phyloP scores from a whole-genome alignment of 2,888 invertebrate species.

The Microlaimidae sp. region DNA sequence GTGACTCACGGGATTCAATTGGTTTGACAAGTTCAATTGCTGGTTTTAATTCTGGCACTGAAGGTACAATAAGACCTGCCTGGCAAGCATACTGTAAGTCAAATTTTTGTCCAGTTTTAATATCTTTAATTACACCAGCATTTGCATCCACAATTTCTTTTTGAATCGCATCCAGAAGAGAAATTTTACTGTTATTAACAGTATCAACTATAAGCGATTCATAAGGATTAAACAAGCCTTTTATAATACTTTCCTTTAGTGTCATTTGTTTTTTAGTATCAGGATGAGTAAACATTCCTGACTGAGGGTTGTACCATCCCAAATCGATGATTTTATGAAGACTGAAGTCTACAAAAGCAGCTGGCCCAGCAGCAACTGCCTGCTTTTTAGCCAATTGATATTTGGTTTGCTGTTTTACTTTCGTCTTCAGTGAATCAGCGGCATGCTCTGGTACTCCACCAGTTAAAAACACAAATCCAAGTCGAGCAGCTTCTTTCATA shows the following conservation, averaged over 20 bases:
- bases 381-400: constrained; percentile 1
- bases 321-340: constrained; percentile 57
- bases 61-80: constrained; percentile 24
- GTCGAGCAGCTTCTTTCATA: constrained; percentile 58
- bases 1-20: too few relatives aligned
- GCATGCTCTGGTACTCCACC: not conserved
- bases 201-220: constrained; percentile 50
- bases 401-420: constrained; percentile 3
- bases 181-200: constrained; percentile 48
- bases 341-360: constrained; percentile 35
- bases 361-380: constrained; percentile 3
- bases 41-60: too few relatives aligned
- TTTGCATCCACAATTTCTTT: constrained; percentile 33
- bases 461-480: constrained; percentile 50
- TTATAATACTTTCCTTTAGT: constrained; percentile 59
- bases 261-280: constrained; percentile 50
- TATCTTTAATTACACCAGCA: constrained; percentile 35
- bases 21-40: too few relatives aligned
- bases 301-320: constrained; percentile 52
- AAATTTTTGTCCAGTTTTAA: constrained; percentile 29
- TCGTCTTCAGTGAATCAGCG: constrained; percentile 1
- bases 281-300: constrained; percentile 47
- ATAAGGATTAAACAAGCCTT: constrained; percentile 49
- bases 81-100: constrained; percentile 32
- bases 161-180: constrained; percentile 47